phyloP scores from a whole-genome alignment of 2,113 vertebrate species.

The Nycticryphes semicollaris region DNA sequence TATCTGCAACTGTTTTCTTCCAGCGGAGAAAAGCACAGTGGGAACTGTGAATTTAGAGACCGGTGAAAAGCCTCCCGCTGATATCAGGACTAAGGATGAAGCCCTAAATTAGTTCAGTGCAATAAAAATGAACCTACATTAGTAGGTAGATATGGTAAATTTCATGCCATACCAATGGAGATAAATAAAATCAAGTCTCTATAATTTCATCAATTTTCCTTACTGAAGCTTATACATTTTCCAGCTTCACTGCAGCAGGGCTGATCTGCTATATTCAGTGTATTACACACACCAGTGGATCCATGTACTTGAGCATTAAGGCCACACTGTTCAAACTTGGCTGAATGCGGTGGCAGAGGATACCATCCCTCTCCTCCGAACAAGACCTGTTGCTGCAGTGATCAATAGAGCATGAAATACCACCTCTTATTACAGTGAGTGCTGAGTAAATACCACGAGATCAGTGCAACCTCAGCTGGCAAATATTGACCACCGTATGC shows the following conservation, averaged over 20 bases:
- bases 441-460: not conserved
- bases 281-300: not conserved
- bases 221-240: not conserved
- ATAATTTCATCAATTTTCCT: not conserved
- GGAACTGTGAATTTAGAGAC: not conserved
- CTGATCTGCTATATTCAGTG: not conserved
- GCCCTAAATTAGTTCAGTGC: not conserved
- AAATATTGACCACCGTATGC: not conserved
- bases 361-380: not conserved
- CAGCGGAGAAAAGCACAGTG: not conserved
- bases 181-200: not conserved
- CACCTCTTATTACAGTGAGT: not conserved
- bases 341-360: not conserved
- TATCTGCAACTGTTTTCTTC: not conserved
- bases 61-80: not conserved
- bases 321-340: not conserved
- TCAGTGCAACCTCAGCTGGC: not conserved
- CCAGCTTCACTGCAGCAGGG: not conserved
- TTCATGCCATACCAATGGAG: not conserved
- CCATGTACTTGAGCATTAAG: not conserved
- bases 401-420: not conserved
- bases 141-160: not conserved
- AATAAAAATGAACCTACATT: not conserved
- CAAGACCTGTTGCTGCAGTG: not conserved
- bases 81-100: not conserved